Evolutionary conservation across 1,140 invertebrate genomes (phyloP).

Genomic region (Bathynomus jamesi): DNA sequence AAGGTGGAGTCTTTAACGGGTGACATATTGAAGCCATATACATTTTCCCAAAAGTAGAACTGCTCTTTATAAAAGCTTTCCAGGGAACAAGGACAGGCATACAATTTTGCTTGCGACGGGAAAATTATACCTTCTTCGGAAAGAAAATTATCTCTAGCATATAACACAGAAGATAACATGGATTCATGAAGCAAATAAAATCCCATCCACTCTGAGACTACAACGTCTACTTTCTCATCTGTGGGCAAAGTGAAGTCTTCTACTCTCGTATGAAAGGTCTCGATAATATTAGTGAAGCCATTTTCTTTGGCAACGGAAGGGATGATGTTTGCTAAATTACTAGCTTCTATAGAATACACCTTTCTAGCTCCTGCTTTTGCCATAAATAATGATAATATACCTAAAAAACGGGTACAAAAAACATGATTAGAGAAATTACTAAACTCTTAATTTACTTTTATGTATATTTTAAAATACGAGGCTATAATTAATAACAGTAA

Average conservation of each 20-base stretch:
- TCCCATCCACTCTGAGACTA: constrained; percentile 99
- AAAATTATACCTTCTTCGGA: constrained; percentile 48
- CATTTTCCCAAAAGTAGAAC: constrained; percentile 54
- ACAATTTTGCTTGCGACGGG: constrained; percentile 44
- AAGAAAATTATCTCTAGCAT: constrained; percentile 67
- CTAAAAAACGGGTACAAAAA: constrained; percentile 42
- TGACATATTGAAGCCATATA: constrained; percentile 47
- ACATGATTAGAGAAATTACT: no score
- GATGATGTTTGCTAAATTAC: constrained; percentile 69
- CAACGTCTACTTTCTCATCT: constrained; percentile 77
- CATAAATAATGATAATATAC: constrained; percentile 92
- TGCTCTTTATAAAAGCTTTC: constrained; percentile 50
- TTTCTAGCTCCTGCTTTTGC: constrained; percentile 82
- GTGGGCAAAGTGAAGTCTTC: constrained; percentile 56
- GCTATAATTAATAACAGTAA: no score
- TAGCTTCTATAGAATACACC: constrained; percentile 89
- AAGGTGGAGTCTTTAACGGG: constrained; percentile 26
- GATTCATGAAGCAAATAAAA: constrained; percentile 97
- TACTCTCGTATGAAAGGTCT: constrained; percentile 54
- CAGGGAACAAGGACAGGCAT: constrained; percentile 59
- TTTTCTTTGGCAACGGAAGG: constrained; percentile 63
- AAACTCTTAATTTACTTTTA: no score
- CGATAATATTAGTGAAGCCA: constrained; percentile 40
- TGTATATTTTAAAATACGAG: no score
- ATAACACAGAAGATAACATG: constrained; percentile 89